Evolutionary conservation across 2,888 invertebrate genomes (phyloP), one percentile per base, ranked within the genome.

Genomic region (Leptopilina syphax): DNA sequence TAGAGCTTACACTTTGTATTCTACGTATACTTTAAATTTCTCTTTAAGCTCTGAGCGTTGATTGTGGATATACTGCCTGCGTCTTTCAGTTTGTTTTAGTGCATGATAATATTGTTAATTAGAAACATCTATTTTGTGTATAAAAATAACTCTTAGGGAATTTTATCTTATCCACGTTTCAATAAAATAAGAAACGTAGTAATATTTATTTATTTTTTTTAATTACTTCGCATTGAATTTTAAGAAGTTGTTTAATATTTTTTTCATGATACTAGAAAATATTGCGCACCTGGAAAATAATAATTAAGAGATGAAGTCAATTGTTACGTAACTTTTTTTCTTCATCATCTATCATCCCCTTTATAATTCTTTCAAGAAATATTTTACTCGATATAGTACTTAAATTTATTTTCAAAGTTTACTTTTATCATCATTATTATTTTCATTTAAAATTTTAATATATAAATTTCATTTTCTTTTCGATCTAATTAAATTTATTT

Each of bases 271-370:
- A 9, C 9, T 5, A n/a, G 41, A 67, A 67, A 44, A 67, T 18
- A 67, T 44, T 47, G 47, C 47, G 47, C 24, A 47, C 44, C 44
- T 67, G 44, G 34, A 34, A 34, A 34, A 34, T 67, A 47, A 13
- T 44, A 10, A 24, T 65, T 27, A 24, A 50, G 47, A 24, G 47
- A 24, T 50, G 18, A 3, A 68, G 10, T 68, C 24, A 50, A 47
- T 9, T 50, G 18, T 50, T 24, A 50, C 24, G 67, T 67, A 67
- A 67, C 44, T 67, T 67, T 67, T 67, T 18, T 44, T 67, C 44
- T 41, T 44, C 41, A 18, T 9, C 9, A 44, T 41, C 27, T 34
- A 34, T 34, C 34, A 34, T 34, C 34, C 27, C 10, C 10, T 65
- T 6, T 34, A n/a, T n/a, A 57, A 57, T 57, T 47, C 1, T 47